Evolutionary conservation across 2,888 invertebrate genomes (phyloP).

Genomic region (Cosmopolites sordidus): DNA sequence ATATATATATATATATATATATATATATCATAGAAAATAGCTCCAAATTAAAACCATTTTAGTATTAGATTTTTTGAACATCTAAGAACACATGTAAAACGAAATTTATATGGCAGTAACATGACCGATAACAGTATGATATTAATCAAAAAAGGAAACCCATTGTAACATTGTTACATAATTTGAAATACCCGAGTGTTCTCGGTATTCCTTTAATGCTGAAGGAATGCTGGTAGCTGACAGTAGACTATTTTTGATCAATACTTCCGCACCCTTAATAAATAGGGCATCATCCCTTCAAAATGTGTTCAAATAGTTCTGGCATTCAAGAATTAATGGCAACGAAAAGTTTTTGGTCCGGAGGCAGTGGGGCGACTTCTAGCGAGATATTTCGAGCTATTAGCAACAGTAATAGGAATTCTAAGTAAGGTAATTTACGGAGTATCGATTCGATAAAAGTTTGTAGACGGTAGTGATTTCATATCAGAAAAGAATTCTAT

Average conservation of each 20-base stretch:
- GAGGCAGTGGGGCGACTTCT: slow-evolving; percentile 20
- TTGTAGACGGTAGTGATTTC: not conserved
- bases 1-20: too few species aligned
- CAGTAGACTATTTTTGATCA: slow-evolving; percentile 8
- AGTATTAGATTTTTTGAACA: too few species aligned
- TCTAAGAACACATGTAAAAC: too few species aligned
- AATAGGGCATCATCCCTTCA: slow-evolving; percentile 10
- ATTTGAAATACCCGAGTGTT: too few species aligned
- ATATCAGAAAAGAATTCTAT: too few species aligned
- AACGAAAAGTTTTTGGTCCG: slow-evolving; percentile 23
- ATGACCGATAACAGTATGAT: too few species aligned
- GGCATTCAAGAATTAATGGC: slow-evolving; percentile 28
- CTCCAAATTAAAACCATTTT: too few species aligned
- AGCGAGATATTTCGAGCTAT: slow-evolving; percentile 26
- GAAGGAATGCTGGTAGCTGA: not conserved
- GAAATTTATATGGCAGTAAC: too few species aligned
- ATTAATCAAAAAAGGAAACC: too few species aligned
- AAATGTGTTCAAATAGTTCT: slow-evolving; percentile 23
- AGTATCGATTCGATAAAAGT: not conserved
- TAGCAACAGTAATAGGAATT: slow-evolving; percentile 25
- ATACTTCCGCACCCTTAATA: slow-evolving; percentile 12
- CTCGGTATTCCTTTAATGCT: too few species aligned
- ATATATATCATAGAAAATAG: too few species aligned
- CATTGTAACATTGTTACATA: too few species aligned
- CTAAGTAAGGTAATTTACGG: slow-evolving; percentile 25